phyloP scores from a whole-genome alignment of 2,113 vertebrate genomes.

The Phalacrocorax pelagicus region DNA sequence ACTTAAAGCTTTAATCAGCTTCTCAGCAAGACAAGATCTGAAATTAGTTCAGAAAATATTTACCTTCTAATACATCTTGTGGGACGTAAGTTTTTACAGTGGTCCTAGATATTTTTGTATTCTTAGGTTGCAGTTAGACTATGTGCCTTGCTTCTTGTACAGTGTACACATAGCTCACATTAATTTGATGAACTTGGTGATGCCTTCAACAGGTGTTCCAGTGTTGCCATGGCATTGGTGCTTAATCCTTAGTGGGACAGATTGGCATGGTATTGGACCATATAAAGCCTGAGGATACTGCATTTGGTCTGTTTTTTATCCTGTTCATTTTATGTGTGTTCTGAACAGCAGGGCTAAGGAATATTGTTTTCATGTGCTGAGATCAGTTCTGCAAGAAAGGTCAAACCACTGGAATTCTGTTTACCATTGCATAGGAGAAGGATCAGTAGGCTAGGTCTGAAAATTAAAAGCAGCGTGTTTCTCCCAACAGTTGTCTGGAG shows the following conservation, averaged over 20 bases:
- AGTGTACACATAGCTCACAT: neutral
- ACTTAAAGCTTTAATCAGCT: neutral
- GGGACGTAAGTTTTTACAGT: neutral
- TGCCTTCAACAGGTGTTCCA: neutral
- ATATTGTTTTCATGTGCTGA: slow-evolving; percentile 11
- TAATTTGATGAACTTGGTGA: neutral
- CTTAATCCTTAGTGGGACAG: neutral
- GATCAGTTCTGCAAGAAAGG: slow-evolving; percentile 46
- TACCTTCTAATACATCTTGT: neutral
- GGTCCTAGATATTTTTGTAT: neutral
- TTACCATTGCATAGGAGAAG: neutral
- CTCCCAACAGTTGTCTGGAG: neutral
- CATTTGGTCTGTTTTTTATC: neutral
- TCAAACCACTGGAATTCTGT: slow-evolving; percentile 52
- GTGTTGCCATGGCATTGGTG: neutral
- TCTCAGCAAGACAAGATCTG: neutral
- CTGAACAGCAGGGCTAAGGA: slow-evolving; percentile 31
- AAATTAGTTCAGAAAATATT: neutral
- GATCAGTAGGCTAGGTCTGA: neutral
- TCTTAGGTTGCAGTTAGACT: neutral
- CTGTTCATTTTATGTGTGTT: neutral
- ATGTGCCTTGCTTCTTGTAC: neutral
- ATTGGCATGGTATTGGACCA: neutral
- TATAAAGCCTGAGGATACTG: neutral
- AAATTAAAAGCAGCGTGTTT: slow-evolving; percentile 7